phyloP scores from a whole-genome alignment of 2,888 invertebrate genomes.

The Chrysolina haemoptera region DNA sequence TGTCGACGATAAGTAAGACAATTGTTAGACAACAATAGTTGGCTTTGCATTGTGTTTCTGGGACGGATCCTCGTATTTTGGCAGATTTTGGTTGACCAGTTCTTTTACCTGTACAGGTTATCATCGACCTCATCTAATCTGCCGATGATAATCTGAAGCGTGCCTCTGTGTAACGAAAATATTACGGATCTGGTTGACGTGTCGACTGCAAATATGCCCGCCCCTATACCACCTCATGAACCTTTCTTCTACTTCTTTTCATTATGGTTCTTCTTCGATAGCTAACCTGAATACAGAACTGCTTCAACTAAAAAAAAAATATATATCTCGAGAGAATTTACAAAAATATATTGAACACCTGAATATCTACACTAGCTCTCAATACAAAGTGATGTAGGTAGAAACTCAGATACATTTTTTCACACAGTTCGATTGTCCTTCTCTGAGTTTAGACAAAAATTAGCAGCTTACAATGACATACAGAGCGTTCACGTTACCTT shows the following conservation, averaged over 20 bases:
- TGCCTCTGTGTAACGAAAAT: slow-evolving; percentile 49
- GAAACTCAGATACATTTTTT: too few relatives aligned
- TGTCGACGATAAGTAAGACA: slow-evolving; percentile 59
- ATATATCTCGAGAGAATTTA: too few relatives aligned
- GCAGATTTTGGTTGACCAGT: slow-evolving; percentile 59
- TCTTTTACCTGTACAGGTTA: slow-evolving; percentile 55
- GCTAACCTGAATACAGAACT: neutral
- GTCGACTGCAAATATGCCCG: slow-evolving; percentile 37
- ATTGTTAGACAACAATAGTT: slow-evolving; percentile 60
- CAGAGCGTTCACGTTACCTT: too few relatives aligned
- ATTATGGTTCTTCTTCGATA: neutral
- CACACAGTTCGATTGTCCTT: too few relatives aligned
- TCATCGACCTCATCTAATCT: slow-evolving; percentile 56
- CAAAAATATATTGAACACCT: too few relatives aligned
- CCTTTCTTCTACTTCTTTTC: neutral
- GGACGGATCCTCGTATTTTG: slow-evolving; percentile 62
- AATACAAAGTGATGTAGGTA: too few relatives aligned
- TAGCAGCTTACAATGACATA: too few relatives aligned
- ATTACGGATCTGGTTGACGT: slow-evolving; percentile 41
- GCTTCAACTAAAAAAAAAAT: neutral
- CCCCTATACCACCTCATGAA: neutral
- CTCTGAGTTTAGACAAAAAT: too few relatives aligned
- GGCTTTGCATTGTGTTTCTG: slow-evolving; percentile 57
- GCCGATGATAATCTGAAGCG: slow-evolving; percentile 50
- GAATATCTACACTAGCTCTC: too few relatives aligned